Base-by-base conservation (phyloP, 2,797 vertebrate genomes). In the Emys orbicularis region DNA sequence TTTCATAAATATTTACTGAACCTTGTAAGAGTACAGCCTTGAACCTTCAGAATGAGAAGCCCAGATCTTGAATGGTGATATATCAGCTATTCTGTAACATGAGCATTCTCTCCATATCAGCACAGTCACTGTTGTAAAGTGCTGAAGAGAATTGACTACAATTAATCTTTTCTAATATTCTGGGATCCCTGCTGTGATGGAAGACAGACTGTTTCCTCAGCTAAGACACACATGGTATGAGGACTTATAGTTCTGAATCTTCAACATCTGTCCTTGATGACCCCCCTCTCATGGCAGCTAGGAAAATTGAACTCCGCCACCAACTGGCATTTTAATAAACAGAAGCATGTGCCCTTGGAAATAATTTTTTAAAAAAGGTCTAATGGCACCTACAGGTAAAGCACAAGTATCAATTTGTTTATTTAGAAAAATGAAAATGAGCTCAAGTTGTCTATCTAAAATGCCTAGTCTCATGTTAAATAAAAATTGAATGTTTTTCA, bases 301-400 rank as follows among this genome's bases (percentile, higher is more conserved):
- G 80, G 86, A 94, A 96, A 95, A 94, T 76, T 90, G 68, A 97
- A 95, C n/a, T 54, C 87, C 89, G 76, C 16, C 87, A 96, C 91
- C 90, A 96, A 91, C 88, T 89, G 96, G 82, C 54, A 86, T 86
- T 89, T 93, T 94, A 94, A 91, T 53, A 80, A 76, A 94, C 68
- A 61, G 52, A 41, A 96, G 44, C 31, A 85, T 79, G 57, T 79
- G 86, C 13, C 61, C 47, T 94, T 50, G 15, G 80, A 95, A 92
- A 77, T 80, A 92, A 44, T 65, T 90, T n/a, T 91, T 2, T 91
- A 86, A 11, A 92, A 93, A 53, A 80, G 50, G 25, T 41, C 87
- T 96, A 16, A 88, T 93, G 57, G 54, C 25, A 88, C 44, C 90
- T 53, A 53, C 6, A 87, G 10, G 18, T 68, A 89, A 96, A 96